Conservation (phyloP, 2,888 invertebrate genomes). For the Protonemura montana region DNA sequence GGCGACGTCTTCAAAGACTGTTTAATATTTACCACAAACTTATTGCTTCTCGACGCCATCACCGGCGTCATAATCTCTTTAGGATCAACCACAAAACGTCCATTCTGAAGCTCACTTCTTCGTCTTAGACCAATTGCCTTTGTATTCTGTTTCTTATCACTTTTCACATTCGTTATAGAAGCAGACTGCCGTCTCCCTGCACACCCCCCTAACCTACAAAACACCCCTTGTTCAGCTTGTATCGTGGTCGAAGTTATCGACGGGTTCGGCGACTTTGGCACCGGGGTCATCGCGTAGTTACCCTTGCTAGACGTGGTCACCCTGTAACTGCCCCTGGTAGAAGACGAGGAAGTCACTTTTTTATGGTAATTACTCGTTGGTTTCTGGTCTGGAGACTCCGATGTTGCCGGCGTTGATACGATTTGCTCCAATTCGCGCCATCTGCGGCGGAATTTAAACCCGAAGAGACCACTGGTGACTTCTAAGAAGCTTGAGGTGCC, state of each 20-base stretch:
- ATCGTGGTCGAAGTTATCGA: not conserved
- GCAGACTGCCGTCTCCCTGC: constrained; percentile 1
- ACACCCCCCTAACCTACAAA: not conserved
- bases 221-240: not conserved
- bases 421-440: constrained; percentile 53
- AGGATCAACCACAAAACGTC: constrained; percentile 25
- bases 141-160: not conserved
- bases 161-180: not conserved
- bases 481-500: constrained; percentile 48
- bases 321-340: constrained; percentile 45
- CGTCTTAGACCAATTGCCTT: not conserved
- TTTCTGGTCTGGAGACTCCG: constrained; percentile 19
- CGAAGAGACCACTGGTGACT: constrained; percentile 49
- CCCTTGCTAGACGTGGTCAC: constrained; percentile 47
- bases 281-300: constrained; percentile 3
- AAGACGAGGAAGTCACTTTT: constrained; percentile 41
- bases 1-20: constrained; percentile 5
- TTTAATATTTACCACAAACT: constrained; percentile 31
- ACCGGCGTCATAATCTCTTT: not conserved
- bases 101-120: not conserved
- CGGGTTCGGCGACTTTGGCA: not conserved
- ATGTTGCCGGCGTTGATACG: constrained; percentile 37
- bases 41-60: not conserved
- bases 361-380: constrained; percentile 30
- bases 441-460: constrained; percentile 52